These are phyloP conservation scores for Psylliodes chrysocephalus DNA, from an alignment of 2,888 invertebrate genomes.

Conservation along the genomic window DNA sequence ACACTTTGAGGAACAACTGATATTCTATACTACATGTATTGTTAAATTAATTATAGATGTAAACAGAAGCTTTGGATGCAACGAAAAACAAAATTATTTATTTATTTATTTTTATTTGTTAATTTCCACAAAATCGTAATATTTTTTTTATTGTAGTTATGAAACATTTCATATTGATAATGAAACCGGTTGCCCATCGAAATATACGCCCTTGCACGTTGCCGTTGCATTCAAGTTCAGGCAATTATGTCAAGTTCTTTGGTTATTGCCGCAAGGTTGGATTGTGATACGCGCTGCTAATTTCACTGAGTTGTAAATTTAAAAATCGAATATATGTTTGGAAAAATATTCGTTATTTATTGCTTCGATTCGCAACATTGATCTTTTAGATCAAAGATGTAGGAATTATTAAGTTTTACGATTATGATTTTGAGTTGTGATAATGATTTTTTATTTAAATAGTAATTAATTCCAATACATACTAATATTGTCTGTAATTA, in stretches of 20 bases:
- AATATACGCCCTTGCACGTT: neutral
- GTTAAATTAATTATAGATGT: too few relatives aligned
- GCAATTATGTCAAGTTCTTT: constrained; percentile 27
- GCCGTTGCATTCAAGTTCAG: constrained; percentile 12
- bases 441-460: neutral
- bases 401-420: neutral
- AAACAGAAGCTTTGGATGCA: too few relatives aligned
- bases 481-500: neutral
- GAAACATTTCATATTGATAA: neutral
- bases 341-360: neutral
- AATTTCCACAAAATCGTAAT: too few relatives aligned
- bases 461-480: neutral
- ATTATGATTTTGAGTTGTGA: neutral
- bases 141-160: too few relatives aligned
- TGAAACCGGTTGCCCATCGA: neutral
- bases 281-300: constrained; percentile 12
- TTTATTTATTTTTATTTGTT: too few relatives aligned
- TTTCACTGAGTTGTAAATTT: constrained; percentile 1
- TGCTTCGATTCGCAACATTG: constrained; percentile 2
- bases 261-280: constrained; percentile 13
- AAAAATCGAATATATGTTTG: neutral
- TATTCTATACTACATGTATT: too few relatives aligned
- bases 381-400: constrained; percentile 8
- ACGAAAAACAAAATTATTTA: too few relatives aligned
- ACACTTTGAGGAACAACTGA: too few relatives aligned